Conservation (phyloP, 2,888 invertebrate species). For the Gymnoscelis rufifasciata region DNA sequence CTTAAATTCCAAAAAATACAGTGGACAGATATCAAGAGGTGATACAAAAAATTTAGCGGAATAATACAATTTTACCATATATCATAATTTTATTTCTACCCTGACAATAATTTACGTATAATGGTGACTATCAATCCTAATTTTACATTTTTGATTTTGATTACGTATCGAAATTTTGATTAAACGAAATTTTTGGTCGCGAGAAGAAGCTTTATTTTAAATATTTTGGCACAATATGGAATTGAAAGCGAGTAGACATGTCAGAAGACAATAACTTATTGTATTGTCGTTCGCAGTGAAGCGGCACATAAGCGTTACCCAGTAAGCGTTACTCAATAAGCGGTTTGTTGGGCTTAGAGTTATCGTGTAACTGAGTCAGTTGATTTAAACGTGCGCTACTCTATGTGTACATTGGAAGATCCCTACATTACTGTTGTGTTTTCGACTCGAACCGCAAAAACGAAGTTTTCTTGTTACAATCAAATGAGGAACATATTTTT, state of each 20-base stretch:
- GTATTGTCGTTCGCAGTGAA: slow-evolving; percentile 10
- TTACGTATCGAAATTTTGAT: slow-evolving; percentile 55
- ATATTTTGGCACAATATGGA: slow-evolving; percentile 74
- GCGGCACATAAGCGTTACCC: slow-evolving; percentile 30
- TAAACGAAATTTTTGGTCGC: slow-evolving; percentile 36
- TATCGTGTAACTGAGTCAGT: slow-evolving; percentile 37
- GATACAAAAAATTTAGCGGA: slow-evolving; percentile 68
- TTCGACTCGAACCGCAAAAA: slow-evolving; percentile 29
- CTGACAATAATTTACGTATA: slow-evolving; percentile 94
- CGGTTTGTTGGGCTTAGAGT: slow-evolving; percentile 34
- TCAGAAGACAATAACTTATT: slow-evolving; percentile 23
- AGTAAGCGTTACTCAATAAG: slow-evolving; percentile 29
- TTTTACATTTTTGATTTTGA: slow-evolving; percentile 61
- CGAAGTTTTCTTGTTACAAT: slow-evolving; percentile 30
- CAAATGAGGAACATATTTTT: slow-evolving; percentile 40
- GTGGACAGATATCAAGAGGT: slow-evolving; percentile 68
- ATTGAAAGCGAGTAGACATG: slow-evolving; percentile 48
- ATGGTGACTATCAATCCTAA: slow-evolving; percentile 82
- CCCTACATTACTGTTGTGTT: slow-evolving; percentile 33
- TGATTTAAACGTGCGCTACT: slow-evolving; percentile 39
- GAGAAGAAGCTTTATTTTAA: slow-evolving; percentile 40
- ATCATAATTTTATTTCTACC: slow-evolving; percentile 79
- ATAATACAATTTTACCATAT: slow-evolving; percentile 54
- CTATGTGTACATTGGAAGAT: slow-evolving; percentile 37
- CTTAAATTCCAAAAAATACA: slow-evolving; percentile 47